A percentile compares a stretch with the other conserved stretches of the same genome.
Conservation (phyloP, 2,888 invertebrate species). For the Hemicrepidius hirtus region DNA sequence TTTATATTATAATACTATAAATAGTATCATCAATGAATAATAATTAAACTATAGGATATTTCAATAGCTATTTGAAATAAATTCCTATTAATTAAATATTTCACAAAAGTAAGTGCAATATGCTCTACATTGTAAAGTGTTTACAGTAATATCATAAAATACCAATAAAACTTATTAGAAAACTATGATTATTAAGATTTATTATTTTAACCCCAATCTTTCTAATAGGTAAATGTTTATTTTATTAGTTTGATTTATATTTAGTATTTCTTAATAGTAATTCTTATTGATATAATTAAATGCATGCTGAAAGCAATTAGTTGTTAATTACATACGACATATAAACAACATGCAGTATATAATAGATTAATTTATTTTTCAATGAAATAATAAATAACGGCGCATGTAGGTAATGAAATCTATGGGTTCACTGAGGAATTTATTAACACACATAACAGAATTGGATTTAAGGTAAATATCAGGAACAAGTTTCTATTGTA, state of each 20-base stretch:
- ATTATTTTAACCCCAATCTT: too few relatives aligned
- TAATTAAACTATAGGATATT: too few relatives aligned
- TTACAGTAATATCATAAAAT: too few relatives aligned
- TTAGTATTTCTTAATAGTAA: not conserved
- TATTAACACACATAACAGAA: slow-evolving; percentile 16
- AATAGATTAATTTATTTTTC: slow-evolving; percentile 26
- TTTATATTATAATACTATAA: not conserved
- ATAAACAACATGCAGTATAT: slow-evolving; percentile 1
- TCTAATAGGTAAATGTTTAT: too few relatives aligned
- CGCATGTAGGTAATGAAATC: slow-evolving; percentile 12
- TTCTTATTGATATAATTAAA: not conserved
- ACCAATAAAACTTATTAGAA: too few relatives aligned
- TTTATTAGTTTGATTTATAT: too few relatives aligned
- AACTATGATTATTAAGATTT: too few relatives aligned
- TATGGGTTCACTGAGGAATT: slow-evolving; percentile 17
- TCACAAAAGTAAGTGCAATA: too few relatives aligned
- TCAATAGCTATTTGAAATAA: too few relatives aligned
- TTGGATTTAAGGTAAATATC: slow-evolving; percentile 5
- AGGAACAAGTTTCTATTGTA: slow-evolving; percentile 25
- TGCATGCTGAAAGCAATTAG: not conserved
- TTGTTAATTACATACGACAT: slow-evolving; percentile 13
- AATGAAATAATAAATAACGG: slow-evolving; percentile 25
- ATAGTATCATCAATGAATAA: too few relatives aligned
- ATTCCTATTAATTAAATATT: too few relatives aligned
- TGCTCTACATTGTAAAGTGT: too few relatives aligned